Base-by-base conservation (phyloP, 1,140 invertebrate species). In the Eriosoma lanigerum region DNA sequence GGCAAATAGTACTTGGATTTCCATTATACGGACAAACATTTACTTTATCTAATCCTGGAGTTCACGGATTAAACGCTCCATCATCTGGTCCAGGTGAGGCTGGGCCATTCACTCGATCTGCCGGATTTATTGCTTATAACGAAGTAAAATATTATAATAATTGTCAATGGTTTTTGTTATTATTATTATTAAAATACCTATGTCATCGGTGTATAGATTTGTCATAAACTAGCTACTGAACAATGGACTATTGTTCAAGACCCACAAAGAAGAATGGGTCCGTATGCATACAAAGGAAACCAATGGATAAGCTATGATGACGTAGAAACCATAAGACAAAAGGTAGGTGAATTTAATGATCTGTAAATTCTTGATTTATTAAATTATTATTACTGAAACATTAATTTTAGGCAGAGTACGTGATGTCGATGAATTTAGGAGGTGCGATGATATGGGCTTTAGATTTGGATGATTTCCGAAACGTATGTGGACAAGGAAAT, bases 231-330 rank as follows among this genome's bases (percentile, higher is more conserved):
- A n/a, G 89, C 87, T 78, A 91, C 91, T 83, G 88, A 89, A 56
- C 91, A 90, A 2, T 97, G 94, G 93, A 91, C 88, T 2, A 89
- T 94, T 0, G 90, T 94, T 0, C 90, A 93, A 84, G 94, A 95
- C 84, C 88, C 90, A 13, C 85, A 91, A 50, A 86, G 89, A 9
- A 86, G 92, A 50, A 94, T 96, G 89, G 94, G 94, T 8, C 94
- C 95, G 0, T 95, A 93, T 84, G 93, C 94, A 1, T 93, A 91
- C 84, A 93, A 92, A 81, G 93, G 90, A 13, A 93, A 92, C 80
- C 93, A 96, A 84, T 96, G 95, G 95, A 93, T 96, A 2, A 92
- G 93, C 13, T 97, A 90, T 83, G 95, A 97, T 85, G 94, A 96
- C 85, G 87, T 89, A 13, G 89, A 90, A 32, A 95, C 92, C 86